Base-by-base conservation (phyloP, 1,140 invertebrate species). In the Oscheius sp. region DNA sequence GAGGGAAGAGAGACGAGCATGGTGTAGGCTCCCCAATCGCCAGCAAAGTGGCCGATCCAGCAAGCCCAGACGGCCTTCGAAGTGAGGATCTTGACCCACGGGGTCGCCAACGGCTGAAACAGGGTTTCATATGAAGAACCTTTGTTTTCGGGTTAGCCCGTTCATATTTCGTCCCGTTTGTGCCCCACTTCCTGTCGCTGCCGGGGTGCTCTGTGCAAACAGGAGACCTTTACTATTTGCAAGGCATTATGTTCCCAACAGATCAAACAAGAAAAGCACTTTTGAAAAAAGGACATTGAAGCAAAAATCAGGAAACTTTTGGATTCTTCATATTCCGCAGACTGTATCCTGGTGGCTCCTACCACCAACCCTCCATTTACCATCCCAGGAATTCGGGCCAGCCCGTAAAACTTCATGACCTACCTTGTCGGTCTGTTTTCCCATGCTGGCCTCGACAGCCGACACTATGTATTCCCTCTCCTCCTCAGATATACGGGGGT, bases 1-100 rank as follows among this genome's bases (percentile, higher is more conserved):
- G 91, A 94, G 7, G 95, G 95, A 67, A 97, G 87, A 81, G 94
- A 92, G 84, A 93, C 93, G 62, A 96, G 89, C 49, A 97, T 90
- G 2, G 92, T 95, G 86, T 96, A 96, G 86, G 94, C 95, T 0
- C 93, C 92, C 87, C 94, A 97, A 71, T 96, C 94, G 73, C 93
- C 93, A 66, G 91, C 90, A 36, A 90, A 91, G 83, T 97, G 94
- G 0, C 92, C 92, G 23, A 94, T 85, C 64, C 95, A 89, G 80
- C 96, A 93, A 1, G 93, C 93, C 92, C 92, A 95, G 2, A 97
- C 93, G 0, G 93, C 91, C 0, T 88, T 80, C 0, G 93, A 94
- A 0, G 89, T 90, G 3, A 96, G 84, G 74, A 97, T 88, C 28
- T 87, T 80, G 38, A 85, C 86, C 93, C 93, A 96, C 0, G 94